Conservation (phyloP, 2,113 vertebrate species). For the Neomonachus schauinslandi region DNA sequence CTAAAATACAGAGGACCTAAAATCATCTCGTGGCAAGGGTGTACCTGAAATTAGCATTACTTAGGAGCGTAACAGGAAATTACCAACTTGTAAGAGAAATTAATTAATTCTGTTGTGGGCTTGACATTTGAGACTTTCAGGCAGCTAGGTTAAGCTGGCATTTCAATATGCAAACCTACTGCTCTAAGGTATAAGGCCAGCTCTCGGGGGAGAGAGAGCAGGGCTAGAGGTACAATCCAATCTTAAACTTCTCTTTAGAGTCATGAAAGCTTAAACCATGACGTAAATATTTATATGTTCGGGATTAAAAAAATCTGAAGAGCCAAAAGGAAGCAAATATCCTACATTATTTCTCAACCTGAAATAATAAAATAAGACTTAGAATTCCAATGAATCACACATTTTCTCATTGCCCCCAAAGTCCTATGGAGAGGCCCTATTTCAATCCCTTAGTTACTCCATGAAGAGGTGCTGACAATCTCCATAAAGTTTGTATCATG, state of each 20-base stretch:
- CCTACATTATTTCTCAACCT: neutral
- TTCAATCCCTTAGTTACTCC: neutral
- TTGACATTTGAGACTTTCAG: constrained; percentile 49
- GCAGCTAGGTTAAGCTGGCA: constrained; percentile 54
- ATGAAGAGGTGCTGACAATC: neutral
- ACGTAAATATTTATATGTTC: constrained; percentile 67
- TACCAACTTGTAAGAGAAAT: neutral
- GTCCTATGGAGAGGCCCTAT: neutral
- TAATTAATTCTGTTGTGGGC: constrained; percentile 6
- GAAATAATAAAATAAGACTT: constrained; percentile 37
- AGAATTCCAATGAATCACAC: constrained; percentile 6
- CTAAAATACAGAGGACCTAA: neutral
- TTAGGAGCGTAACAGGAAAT: constrained; percentile 15
- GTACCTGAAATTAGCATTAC: neutral
- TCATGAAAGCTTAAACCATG: constrained; percentile 28
- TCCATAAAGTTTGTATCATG: neutral
- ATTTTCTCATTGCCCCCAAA: neutral
- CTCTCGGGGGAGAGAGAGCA: constrained; percentile 41
- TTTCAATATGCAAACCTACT: constrained; percentile 67
- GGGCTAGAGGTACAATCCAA: neutral
- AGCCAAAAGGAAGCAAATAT: neutral
- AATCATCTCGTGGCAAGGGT: neutral
- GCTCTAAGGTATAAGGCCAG: constrained; percentile 63
- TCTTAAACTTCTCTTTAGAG: constrained; percentile 53
- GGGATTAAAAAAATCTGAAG: neutral